phyloP scores from a whole-genome alignment of 2,797 vertebrate species.

The Chrosomus eos region DNA sequence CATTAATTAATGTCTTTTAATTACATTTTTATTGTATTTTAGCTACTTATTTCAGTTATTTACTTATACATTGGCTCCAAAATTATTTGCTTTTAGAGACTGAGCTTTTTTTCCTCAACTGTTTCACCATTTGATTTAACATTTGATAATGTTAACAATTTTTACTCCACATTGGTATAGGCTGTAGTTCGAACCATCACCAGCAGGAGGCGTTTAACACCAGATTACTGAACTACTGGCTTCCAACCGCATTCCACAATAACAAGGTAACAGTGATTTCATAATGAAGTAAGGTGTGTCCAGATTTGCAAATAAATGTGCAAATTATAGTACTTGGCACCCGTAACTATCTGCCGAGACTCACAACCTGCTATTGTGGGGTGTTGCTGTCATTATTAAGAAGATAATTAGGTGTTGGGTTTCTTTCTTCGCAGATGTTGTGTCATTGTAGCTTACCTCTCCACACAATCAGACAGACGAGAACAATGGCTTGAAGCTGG shows the following conservation, averaged over 20 bases:
- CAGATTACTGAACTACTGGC: constrained; percentile 44
- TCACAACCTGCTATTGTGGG: not conserved
- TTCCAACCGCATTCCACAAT: constrained; percentile 40
- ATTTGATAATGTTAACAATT: not conserved
- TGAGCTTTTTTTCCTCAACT: not conserved
- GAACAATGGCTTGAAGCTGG: constrained; percentile 95
- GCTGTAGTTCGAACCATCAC: constrained; percentile 9
- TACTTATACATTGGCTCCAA: too few species aligned
- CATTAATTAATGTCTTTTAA: not conserved
- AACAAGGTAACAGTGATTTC: constrained; percentile 42
- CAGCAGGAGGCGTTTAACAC: constrained; percentile 75
- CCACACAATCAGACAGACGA: constrained; percentile 91
- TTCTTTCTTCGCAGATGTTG: constrained; percentile 12
- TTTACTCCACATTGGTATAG: not conserved
- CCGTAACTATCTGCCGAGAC: not conserved
- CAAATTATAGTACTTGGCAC: constrained; percentile 25
- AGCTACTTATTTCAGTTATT: not conserved
- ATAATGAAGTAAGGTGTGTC: constrained; percentile 34
- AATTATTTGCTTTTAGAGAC: not conserved
- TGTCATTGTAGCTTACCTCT: constrained; percentile 78
- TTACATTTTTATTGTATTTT: not conserved
- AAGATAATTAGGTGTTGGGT: not conserved
- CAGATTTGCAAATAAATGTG: constrained; percentile 10
- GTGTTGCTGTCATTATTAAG: constrained; percentile 1
- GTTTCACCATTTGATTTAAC: not conserved